Evolutionary conservation across 2,113 vertebrate genomes (phyloP).

Genomic region (Lates calcarifer): DNA sequence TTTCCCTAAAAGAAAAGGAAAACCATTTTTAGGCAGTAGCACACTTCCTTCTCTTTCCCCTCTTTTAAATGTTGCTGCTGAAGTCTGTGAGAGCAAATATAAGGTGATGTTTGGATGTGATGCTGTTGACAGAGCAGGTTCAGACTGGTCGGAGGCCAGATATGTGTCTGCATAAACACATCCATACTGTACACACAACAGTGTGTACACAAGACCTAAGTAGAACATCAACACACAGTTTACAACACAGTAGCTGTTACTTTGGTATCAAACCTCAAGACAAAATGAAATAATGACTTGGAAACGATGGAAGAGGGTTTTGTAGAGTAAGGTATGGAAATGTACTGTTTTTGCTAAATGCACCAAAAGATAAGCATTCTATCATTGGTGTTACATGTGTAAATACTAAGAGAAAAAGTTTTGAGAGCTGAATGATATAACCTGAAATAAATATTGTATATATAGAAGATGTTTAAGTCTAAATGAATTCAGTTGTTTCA

Average conservation of each 20-base stretch:
- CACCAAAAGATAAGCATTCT: not conserved
- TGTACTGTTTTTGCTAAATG: too few relatives aligned
- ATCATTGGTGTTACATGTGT: too few relatives aligned
- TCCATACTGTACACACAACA: too few relatives aligned
- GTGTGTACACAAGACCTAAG: not conserved
- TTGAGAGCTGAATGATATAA: too few relatives aligned
- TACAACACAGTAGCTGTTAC: not conserved
- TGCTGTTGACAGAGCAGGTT: slow-evolving; percentile 29
- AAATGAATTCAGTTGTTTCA: too few relatives aligned
- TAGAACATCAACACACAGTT: not conserved
- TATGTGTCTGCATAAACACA: slow-evolving; percentile 19
- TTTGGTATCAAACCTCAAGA: not conserved
- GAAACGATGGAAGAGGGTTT: too few relatives aligned
- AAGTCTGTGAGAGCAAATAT: slow-evolving; percentile 10
- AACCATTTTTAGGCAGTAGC: slow-evolving; percentile 4
- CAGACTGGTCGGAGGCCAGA: slow-evolving; percentile 22
- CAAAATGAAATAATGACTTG: too few relatives aligned
- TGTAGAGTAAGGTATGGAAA: too few relatives aligned
- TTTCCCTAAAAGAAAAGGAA: not conserved
- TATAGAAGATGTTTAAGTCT: too few relatives aligned
- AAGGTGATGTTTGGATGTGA: slow-evolving; percentile 28
- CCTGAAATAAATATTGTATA: too few relatives aligned
- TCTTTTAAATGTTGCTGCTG: not conserved
- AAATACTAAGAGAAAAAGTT: too few relatives aligned
- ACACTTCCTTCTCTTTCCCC: not conserved